Evolutionary conservation across 2,113 vertebrate species (phyloP), one percentile per base, ranked within the genome.

Genomic region (Actenoides hombroni): DNA sequence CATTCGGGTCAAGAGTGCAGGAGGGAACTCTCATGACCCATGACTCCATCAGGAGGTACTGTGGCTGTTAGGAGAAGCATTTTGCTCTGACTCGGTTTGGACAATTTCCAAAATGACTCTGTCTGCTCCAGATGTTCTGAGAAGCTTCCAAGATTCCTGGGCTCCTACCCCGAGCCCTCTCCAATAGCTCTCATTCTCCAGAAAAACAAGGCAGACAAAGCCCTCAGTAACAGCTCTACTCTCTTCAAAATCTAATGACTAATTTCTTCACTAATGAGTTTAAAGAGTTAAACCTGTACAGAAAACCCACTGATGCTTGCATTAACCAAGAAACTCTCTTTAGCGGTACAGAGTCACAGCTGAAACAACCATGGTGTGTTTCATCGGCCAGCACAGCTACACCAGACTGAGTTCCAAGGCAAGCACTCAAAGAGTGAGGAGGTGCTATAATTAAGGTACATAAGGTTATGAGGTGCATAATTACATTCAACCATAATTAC

Each of bases 401-500:
- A 42, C 60, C 61, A 82, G 46, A 74, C 37, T 18, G 54, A 93
- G 68, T 80, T 86, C 64, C 64, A 93, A 93, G 71, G 37, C 86
- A 94, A 92, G 79, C 46, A 88, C 31, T 49, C 53, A 61, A 35
- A 57, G 37, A 95, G 44, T 76, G 40, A 86, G 83, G 76, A 93
- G 56, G 77, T 92, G 73, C 64, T 88, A 46, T 93, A 96, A 96
- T 95, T 93, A 93, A 92, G 60, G 51, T 81, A 88, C 26, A 54
- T 63, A 93, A 93, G 73, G 86, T 78, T 90, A 93, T 26, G 92
- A 95, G 68, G 73, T 84, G 28, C 86, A 86, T 95, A 95, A 97
- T 92, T 95, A 96, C 3, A 0, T 86, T 83, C n/a, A 95, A 93
- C 96, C 96, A 97, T 93, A 96, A 97, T 97, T 94, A 88, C 51